Evolutionary conservation across 2,113 vertebrate species (phyloP).

Genomic region (Zingel zingel): DNA sequence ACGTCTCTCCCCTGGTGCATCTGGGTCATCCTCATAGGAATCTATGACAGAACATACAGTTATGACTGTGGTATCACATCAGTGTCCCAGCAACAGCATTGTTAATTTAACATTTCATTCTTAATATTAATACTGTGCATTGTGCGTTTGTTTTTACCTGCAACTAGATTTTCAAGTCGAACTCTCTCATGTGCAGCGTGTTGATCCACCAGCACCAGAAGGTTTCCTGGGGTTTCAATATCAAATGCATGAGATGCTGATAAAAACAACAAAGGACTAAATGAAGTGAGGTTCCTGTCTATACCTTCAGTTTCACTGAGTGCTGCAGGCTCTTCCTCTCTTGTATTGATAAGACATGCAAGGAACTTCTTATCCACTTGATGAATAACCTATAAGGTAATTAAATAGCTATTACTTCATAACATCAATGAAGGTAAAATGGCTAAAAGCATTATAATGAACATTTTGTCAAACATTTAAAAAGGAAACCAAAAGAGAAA

Average conservation of each 20-base stretch:
- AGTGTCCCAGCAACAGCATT: neutral
- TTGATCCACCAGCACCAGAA: conserved; percentile 95
- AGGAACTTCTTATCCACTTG: conserved; percentile 99
- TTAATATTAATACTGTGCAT: neutral
- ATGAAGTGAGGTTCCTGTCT: neutral
- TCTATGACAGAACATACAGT: conserved; percentile 79
- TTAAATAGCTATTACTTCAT: neutral
- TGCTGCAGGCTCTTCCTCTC: conserved; percentile 62
- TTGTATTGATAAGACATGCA: conserved; percentile 94
- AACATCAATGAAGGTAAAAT: neutral
- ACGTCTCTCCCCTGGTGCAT: conserved; percentile 84
- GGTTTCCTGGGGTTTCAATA: conserved; percentile 83
- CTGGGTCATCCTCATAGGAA: conserved; percentile 90
- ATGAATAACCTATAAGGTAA: conserved; percentile 90
- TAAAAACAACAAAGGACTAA: neutral
- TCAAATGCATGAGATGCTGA: neutral
- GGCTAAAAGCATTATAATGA: neutral
- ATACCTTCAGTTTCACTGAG: conserved; percentile 71
- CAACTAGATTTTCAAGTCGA: conserved; percentile 92
- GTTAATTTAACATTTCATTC: neutral
- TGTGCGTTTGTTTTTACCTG: conserved; percentile 81
- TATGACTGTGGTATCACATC: conserved; percentile 36
- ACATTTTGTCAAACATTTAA: neutral
- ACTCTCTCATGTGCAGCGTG: conserved; percentile 97
- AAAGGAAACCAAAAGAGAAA: neutral